phyloP scores from a whole-genome alignment of 2,888 invertebrate species.

The Meteorus cinctellus region DNA sequence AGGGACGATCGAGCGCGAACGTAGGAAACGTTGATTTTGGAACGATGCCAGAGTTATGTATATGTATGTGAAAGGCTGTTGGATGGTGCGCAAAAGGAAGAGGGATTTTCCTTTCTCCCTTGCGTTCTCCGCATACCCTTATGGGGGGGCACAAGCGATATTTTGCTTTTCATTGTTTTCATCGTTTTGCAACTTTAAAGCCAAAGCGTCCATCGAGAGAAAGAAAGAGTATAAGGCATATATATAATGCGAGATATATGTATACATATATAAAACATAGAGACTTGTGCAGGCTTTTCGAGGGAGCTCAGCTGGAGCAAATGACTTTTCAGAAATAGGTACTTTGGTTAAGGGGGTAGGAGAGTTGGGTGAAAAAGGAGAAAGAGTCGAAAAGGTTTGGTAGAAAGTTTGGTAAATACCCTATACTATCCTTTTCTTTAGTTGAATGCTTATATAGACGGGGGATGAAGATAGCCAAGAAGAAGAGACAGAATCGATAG shows the following conservation, averaged over 20 bases:
- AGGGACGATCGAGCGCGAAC: conserved; percentile 30
- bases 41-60: conserved; percentile 66
- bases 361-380: not conserved
- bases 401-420: conserved; percentile 49
- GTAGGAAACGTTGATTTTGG: conserved; percentile 64
- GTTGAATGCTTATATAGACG: conserved; percentile 48
- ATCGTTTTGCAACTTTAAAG: conserved; percentile 37
- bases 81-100: conserved; percentile 32
- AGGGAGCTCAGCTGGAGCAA: conserved; percentile 41
- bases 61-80: conserved; percentile 51
- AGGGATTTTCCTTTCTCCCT: conserved; percentile 32
- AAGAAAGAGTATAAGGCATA: conserved; percentile 8
- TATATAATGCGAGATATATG: not conserved
- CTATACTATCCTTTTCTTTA: conserved; percentile 46
- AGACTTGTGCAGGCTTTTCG: conserved; percentile 22
- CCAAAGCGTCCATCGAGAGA: conserved; percentile 6
- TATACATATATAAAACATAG: not conserved
- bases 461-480: conserved; percentile 20
- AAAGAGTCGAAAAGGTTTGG: conserved; percentile 25
- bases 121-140: conserved; percentile 7
- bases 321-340: conserved; percentile 48
- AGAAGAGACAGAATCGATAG: conserved; percentile 50
- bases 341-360: conserved; percentile 26
- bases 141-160: conserved; percentile 19
- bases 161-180: conserved; percentile 39